Evolutionary conservation across 2,888 invertebrate genomes (phyloP).

Genomic region (Cerceris ruficornis): DNA sequence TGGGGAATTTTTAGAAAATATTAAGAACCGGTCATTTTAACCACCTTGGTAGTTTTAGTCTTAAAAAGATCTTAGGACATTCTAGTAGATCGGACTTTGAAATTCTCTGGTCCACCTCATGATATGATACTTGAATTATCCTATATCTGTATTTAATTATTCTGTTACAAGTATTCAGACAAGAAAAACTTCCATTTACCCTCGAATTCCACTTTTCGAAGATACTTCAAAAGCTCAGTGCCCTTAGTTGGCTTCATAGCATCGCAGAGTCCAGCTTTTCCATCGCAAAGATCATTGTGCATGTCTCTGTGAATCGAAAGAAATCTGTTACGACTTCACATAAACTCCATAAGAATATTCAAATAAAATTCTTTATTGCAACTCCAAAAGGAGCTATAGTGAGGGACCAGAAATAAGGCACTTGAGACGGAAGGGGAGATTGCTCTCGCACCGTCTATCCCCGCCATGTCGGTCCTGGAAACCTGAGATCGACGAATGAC

Average conservation of each 20-base stretch:
- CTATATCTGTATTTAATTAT: no score
- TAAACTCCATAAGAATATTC: neutral
- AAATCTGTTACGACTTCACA: neutral
- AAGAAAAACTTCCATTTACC: conserved; percentile 84
- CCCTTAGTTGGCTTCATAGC: conserved; percentile 96
- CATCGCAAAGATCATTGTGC: conserved; percentile 91
- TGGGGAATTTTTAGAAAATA: no score
- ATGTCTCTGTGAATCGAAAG: conserved; percentile 86
- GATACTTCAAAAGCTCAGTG: conserved; percentile 90
- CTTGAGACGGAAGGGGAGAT: no score
- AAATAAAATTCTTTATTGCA: neutral
- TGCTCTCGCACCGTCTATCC: no score
- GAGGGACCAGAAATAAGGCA: no score
- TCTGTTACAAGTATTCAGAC: no score
- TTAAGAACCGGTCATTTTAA: no score
- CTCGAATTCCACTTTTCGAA: conserved; percentile 93
- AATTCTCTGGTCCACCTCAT: no score
- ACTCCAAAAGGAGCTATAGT: neutral
- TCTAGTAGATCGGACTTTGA: no score
- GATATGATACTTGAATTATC: no score
- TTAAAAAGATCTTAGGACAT: neutral
- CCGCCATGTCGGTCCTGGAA: no score
- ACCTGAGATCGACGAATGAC: no score
- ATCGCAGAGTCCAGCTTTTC: conserved; percentile 90
- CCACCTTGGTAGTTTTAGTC: neutral